Evolutionary conservation across 1,140 invertebrate species (phyloP).

Genomic region (Drosophila willistoni): DNA sequence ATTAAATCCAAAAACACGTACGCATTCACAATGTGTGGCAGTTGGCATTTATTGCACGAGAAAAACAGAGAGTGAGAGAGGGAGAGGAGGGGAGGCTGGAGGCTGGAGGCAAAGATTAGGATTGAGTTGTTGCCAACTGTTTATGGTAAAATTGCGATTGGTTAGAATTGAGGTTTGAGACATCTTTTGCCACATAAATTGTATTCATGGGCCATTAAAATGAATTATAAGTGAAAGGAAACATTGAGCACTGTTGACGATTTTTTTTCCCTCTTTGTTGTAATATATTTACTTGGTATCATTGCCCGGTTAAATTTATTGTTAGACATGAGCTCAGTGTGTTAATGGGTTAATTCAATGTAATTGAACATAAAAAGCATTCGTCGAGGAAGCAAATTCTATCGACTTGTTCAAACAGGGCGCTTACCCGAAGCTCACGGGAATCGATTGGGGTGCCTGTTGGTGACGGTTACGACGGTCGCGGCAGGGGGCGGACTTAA

Average conservation of each 20-base stretch:
- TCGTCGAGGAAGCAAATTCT: slow-evolving; percentile 55
- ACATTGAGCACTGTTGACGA: slow-evolving; percentile 13
- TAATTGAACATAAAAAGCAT: slow-evolving; percentile 57
- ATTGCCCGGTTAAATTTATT: slow-evolving; percentile 34
- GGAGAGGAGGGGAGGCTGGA: background rate
- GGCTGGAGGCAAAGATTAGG: background rate
- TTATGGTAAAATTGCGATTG: slow-evolving; percentile 51
- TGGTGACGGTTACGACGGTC: background rate
- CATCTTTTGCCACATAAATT: background rate
- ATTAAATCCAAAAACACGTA: slow-evolving; percentile 69
- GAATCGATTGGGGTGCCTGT: slow-evolving; percentile 6
- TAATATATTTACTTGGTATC: slow-evolving; percentile 20
- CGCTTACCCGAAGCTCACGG: slow-evolving; percentile 31
- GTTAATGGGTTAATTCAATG: slow-evolving; percentile 64
- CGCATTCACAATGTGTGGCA: slow-evolving; percentile 44
- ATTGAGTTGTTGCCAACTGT: slow-evolving; percentile 47
- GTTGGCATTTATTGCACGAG: slow-evolving; percentile 32
- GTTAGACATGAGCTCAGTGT: slow-evolving; percentile 68
- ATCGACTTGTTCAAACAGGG: slow-evolving; percentile 50
- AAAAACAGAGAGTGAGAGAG: background rate
- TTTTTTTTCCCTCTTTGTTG: background rate
- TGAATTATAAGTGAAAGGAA: slow-evolving; percentile 66
- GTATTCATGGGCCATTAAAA: slow-evolving; percentile 25
- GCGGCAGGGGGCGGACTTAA: slow-evolving; percentile 19
- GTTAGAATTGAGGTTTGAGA: slow-evolving; percentile 31